Evolutionary conservation across 2,113 vertebrate species (phyloP), one percentile per base, ranked within the genome.

Genomic region (Australoheros scitulus): DNA sequence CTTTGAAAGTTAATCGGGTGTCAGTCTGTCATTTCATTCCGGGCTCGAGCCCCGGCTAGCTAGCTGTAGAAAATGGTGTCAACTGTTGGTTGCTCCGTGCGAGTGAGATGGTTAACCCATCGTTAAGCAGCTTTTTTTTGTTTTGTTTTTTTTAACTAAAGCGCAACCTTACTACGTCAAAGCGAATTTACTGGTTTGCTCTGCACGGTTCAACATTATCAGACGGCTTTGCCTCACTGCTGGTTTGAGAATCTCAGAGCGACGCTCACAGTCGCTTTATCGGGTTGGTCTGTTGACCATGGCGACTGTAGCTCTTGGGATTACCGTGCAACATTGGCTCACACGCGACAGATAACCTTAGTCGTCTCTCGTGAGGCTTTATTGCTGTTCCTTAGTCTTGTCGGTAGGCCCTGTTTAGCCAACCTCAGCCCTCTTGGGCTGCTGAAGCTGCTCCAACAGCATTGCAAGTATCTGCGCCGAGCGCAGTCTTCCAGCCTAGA

Each of bases 1-100:
- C 86, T 78, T 63, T 58, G 24, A 11, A 68, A 90, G 83, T 89
- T 86, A 63, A 87, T 86, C 77, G 34, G 59, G 17, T 76, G 74
- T 65, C 43, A 64, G 55, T 65, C 72, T 87, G 61, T 43, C 81
- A 18, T 68, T 85, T 58, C 55, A 61, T 26, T n/a, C 38, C 20
- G 18, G 63, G 52, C 63, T 50, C 13, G n/a, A 0, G 6, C 38
- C 26, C 15, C 14, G 7, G 11, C 11, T 26, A 36, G n/a, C 61
- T 80, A 3, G 26, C 34, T 22, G 13, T 7, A 20, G 38, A n/a
- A 36, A 8, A 38, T 36, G 7, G 3, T 52, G 38, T 55, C 13
- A 18, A 38, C 22, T 75, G 59, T 65, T 79, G 1, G 43, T 11
- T 38, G 4, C 61, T 24, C 3, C 5, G n/a, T 20, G 17, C 65